Evolutionary conservation across 1,140 invertebrate genomes (phyloP).

Genomic region (Diprion similis): DNA sequence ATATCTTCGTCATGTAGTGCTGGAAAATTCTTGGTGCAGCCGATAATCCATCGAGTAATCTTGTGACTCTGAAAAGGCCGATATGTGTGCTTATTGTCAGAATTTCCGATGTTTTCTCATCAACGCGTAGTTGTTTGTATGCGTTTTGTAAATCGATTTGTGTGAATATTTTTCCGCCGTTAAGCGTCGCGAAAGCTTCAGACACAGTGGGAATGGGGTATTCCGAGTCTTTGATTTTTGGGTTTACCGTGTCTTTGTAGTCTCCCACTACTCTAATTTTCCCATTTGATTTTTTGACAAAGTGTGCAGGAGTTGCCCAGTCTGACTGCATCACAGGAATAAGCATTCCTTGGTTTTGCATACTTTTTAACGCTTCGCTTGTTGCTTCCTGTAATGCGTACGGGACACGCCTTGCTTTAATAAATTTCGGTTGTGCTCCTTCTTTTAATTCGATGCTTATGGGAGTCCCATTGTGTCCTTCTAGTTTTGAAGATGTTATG

Average conservation of each 20-base stretch:
- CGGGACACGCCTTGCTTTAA: conserved; percentile 7
- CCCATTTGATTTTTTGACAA: conserved; percentile 10
- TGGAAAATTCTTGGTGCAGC: conserved; percentile 55
- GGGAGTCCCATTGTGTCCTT: background rate
- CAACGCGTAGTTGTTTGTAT: conserved; percentile 24
- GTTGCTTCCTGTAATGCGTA: conserved; percentile 1
- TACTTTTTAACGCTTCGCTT: background rate
- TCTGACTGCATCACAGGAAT: conserved; percentile 11
- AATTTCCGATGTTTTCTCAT: conserved; percentile 38
- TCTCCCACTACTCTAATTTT: conserved; percentile 12
- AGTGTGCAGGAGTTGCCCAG: conserved; percentile 13
- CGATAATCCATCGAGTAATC: conserved; percentile 58
- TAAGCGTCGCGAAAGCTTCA: conserved; percentile 10
- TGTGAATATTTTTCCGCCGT: background rate
- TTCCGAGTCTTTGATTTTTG: conserved; percentile 3
- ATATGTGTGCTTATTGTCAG: conserved; percentile 46
- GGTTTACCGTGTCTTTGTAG: conserved; percentile 13
- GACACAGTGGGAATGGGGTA: conserved; percentile 14
- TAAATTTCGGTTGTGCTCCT: conserved; percentile 12
- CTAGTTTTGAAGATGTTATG: background rate
- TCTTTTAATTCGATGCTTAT: conserved; percentile 10
- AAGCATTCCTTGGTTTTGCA: conserved; percentile 15
- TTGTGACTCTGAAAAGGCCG: conserved; percentile 56
- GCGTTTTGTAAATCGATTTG: conserved; percentile 40
- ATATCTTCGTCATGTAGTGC: conserved; percentile 39